These are phyloP conservation scores for Phragmatobia fuliginosa DNA, from an alignment of 2,888 invertebrate species.

Conservation along the genomic window DNA sequence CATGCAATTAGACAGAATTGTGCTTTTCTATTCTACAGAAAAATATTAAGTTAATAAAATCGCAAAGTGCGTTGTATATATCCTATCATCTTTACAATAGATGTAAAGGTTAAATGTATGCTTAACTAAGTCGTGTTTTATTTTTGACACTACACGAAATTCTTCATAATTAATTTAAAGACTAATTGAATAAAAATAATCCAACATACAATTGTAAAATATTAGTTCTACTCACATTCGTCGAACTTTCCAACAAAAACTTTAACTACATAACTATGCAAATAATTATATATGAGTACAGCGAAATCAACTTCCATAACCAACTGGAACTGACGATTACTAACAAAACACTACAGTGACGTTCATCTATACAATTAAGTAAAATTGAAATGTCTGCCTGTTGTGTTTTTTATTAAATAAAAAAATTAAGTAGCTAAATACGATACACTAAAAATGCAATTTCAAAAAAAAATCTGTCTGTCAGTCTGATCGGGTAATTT, in stretches of 20 bases:
- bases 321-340: not conserved
- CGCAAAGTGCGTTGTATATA: conserved; percentile 14
- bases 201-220: not conserved
- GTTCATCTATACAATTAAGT: too few relatives aligned
- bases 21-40: conserved; percentile 27
- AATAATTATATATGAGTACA: not conserved
- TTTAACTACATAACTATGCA: not conserved
- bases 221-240: not conserved
- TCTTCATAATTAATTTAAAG: not conserved
- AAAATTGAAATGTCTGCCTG: too few relatives aligned
- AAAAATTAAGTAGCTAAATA: too few relatives aligned
- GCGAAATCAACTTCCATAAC: not conserved
- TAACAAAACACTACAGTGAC: conserved; percentile 25
- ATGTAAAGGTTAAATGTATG: not conserved
- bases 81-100: not conserved
- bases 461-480: too few relatives aligned
- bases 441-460: too few relatives aligned
- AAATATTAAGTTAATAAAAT: conserved; percentile 16
- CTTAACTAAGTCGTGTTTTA: not conserved
- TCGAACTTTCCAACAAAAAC: not conserved
- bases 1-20: conserved; percentile 37
- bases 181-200: not conserved
- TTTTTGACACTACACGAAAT: not conserved
- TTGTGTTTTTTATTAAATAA: too few relatives aligned
- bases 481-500: too few relatives aligned